Base-by-base conservation (phyloP, 1,140 invertebrate genomes). In the Luehdorfia chinensis region DNA sequence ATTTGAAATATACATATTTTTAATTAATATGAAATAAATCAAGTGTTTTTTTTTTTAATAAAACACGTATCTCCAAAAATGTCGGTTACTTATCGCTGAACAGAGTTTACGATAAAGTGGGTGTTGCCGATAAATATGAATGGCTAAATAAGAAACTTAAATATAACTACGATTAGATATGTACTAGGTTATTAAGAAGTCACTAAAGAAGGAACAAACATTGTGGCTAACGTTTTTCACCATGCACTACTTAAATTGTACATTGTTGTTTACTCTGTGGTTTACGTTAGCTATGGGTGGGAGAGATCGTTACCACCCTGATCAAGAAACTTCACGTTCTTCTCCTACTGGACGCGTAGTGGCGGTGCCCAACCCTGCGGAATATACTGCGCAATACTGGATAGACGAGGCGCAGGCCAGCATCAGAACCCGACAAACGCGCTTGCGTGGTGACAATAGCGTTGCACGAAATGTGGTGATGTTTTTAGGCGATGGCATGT, bases 401-500 rank as follows among this genome's bases (percentile, higher is more conserved):
- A 9, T 30, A 5, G 14, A 48, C 0, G 59, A 75, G 15, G 73
- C 73, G 4, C 58, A 59, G 9, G 53, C 37, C 0, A 55, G 41
- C 0, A 58, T 71, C 21, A 19, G 55, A 32, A 39, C 47, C 1
- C 27, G 48, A 16, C 47, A 44, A 45, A 9, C n/a, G 1, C n/a
- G 32, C 7, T 25, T n/a, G 8, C 21, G 13, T 8, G 8, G n/a
- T 11, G 13, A 52, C 27, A 46, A 12, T 3, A 61, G 73, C 0
- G 55, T 47, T 33, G 93, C 93, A 4, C 93, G 91, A 56, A 94
- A 94, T 69, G 84, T 93, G 0, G 91, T 95, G 8, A 72, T 95
- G 48, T 93, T 94, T 57, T 66, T 95, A 28, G 94, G 94, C 0
- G 93, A 95, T 66, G 94, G 94, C 1, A 92, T 95, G 89, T 93